Evolutionary conservation across 2,888 invertebrate species (phyloP).

Genomic region (Latrodectus hesperus): DNA sequence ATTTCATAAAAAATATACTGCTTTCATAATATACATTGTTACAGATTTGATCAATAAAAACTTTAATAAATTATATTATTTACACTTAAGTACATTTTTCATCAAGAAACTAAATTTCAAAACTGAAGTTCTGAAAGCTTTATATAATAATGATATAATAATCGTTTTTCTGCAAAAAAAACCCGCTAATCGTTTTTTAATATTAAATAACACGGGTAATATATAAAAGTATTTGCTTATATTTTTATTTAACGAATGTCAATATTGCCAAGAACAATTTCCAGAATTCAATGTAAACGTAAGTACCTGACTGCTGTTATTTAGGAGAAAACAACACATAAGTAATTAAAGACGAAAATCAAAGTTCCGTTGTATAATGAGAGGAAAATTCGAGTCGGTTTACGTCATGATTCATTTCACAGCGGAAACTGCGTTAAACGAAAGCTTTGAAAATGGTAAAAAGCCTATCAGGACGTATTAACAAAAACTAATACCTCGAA

Average conservation of each 20-base stretch:
- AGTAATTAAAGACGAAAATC: slow-evolving; percentile 57
- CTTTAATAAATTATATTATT: too few species aligned
- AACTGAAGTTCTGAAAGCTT: too few species aligned
- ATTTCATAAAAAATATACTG: too few species aligned
- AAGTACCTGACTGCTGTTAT: slow-evolving; percentile 13
- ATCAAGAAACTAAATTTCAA: too few species aligned
- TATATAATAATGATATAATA: too few species aligned
- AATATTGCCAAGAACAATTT: slow-evolving; percentile 49
- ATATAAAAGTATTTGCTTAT: not conserved
- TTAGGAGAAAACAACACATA: slow-evolving; percentile 15
- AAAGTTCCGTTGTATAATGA: not conserved
- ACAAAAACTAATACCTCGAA: not conserved
- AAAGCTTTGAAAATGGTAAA: slow-evolving; percentile 7
- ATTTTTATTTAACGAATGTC: slow-evolving; percentile 26
- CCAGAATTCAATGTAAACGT: slow-evolving; percentile 7
- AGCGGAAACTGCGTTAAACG: not conserved
- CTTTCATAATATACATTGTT: too few species aligned
- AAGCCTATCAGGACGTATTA: not conserved
- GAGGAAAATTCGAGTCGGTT: slow-evolving; percentile 4
- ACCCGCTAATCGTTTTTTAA: not conserved
- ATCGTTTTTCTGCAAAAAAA: too few species aligned
- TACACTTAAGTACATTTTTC: too few species aligned
- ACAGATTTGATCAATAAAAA: too few species aligned
- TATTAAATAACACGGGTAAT: not conserved
- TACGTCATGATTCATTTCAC: slow-evolving; percentile 24